Evolutionary conservation across 2,113 vertebrate species (phyloP).

Genomic region (Ceyx cyanopectus): DNA sequence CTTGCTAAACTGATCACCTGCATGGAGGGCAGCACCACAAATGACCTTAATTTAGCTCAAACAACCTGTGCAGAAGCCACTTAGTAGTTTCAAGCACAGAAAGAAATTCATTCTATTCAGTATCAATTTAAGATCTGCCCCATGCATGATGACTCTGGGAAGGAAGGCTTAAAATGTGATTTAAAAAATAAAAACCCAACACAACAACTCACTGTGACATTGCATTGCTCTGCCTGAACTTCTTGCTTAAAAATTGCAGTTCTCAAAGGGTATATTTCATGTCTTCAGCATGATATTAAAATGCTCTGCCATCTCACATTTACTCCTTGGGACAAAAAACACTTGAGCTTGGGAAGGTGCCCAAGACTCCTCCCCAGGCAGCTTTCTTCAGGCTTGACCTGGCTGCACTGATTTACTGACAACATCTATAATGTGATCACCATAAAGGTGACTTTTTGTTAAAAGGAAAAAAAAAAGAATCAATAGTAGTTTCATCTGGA

Average conservation of each 20-base stretch:
- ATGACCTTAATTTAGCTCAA: not conserved
- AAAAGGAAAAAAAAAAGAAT: conserved; percentile 21
- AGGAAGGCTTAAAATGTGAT: not conserved
- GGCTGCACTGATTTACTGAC: not conserved
- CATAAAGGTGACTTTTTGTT: conserved; percentile 13
- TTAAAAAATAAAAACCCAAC: not conserved
- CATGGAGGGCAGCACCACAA: not conserved
- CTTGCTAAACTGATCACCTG: not conserved
- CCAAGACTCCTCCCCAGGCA: not conserved
- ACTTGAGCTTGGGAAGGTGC: accelerated
- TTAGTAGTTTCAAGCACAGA: not conserved
- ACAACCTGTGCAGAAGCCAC: accelerated
- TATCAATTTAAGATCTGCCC: not conserved
- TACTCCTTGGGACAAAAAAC: not conserved
- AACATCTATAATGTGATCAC: conserved; percentile 40
- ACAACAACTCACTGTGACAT: not conserved
- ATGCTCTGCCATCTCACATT: not conserved
- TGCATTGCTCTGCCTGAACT: not conserved
- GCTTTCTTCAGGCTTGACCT: not conserved
- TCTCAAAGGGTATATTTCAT: not conserved
- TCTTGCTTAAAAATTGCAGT: accelerated
- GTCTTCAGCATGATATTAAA: not conserved
- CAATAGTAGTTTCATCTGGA: conserved; percentile 43
- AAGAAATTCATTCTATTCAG: not conserved
- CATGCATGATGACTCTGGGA: not conserved